Conservation (phyloP, 2,888 invertebrate genomes). For the Alviniconcha strummeri region DNA sequence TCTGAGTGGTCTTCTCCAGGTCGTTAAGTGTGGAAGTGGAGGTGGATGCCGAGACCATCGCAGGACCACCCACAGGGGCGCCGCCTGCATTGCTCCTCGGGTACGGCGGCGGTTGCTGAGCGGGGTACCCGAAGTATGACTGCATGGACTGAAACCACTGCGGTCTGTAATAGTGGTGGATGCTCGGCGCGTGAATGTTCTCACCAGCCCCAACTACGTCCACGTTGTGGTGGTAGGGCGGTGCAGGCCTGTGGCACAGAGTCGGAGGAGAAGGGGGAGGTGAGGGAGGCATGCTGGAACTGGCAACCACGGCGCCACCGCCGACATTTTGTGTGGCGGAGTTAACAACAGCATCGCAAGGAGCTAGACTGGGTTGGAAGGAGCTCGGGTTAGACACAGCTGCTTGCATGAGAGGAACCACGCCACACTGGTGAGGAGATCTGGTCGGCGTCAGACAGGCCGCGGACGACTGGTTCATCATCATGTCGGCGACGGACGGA, state of each 20-base stretch:
- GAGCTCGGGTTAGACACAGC: too few relatives aligned
- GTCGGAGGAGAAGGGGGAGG: slow-evolving; percentile 49
- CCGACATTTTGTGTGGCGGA: not conserved
- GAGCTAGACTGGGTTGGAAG: too few relatives aligned
- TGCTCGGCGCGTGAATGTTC: too few relatives aligned
- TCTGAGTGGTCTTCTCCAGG: slow-evolving; percentile 26
- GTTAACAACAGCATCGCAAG: too few relatives aligned
- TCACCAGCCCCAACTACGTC: not conserved
- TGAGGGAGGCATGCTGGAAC: slow-evolving; percentile 50
- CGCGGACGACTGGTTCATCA: not conserved
- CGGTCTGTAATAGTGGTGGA: not conserved
- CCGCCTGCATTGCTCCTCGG: not conserved
- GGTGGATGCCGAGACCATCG: not conserved
- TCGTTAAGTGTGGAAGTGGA: slow-evolving; percentile 11
- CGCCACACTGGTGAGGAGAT: slow-evolving; percentile 7
- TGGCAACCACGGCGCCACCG: not conserved
- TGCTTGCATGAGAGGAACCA: not conserved
- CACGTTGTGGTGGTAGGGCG: not conserved
- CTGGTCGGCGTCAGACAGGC: not conserved
- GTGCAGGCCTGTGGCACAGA: not conserved
- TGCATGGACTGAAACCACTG: slow-evolving; percentile 13
- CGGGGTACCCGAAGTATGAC: not conserved
- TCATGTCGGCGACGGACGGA: not conserved
- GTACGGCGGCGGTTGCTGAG: not conserved
- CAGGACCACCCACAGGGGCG: not conserved